Evolutionary conservation across 2,888 invertebrate genomes (phyloP).

Genomic region (Caenorhabditis japonica): DNA sequence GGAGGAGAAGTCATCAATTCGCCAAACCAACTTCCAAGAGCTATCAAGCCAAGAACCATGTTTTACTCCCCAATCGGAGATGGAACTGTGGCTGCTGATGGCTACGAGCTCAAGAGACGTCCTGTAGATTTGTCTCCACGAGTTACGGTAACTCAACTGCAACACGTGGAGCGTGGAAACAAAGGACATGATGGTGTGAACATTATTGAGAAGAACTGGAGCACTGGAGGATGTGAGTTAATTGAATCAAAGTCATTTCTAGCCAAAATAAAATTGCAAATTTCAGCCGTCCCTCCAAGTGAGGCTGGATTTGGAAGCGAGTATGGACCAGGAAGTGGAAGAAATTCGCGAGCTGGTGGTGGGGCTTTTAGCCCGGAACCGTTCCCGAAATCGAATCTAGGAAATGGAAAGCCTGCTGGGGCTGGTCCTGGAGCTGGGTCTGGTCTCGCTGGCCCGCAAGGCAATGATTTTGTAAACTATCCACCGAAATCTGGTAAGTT

Average conservation of each 20-base stretch:
- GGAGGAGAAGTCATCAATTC: slow-evolving; percentile 75
- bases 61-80: slow-evolving; percentile 76
- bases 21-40: slow-evolving; percentile 66
- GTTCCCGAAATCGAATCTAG: slow-evolving; percentile 32
- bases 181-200: slow-evolving; percentile 71
- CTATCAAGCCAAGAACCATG: slow-evolving; percentile 71
- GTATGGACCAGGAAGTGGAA: slow-evolving; percentile 63
- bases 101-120: slow-evolving; percentile 73
- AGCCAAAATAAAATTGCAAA: too few species aligned
- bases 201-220: slow-evolving; percentile 74
- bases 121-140: slow-evolving; percentile 72
- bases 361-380: slow-evolving; percentile 53
- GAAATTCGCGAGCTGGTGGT: slow-evolving; percentile 61
- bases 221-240: slow-evolving; percentile 63
- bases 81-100: slow-evolving; percentile 74
- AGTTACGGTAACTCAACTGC: slow-evolving; percentile 74
- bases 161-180: slow-evolving; percentile 71
- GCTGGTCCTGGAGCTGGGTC: slow-evolving; percentile 17
- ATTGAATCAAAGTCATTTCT: too few species aligned
- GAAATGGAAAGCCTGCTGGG: slow-evolving; percentile 31
- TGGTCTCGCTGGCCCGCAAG: slow-evolving; percentile 14
- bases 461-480: slow-evolving; percentile 9
- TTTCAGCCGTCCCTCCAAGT: slow-evolving; percentile 53
- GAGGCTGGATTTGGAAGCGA: slow-evolving; percentile 61
- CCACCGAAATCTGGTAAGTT: slow-evolving; percentile 46